phyloP scores from a whole-genome alignment of 2,113 vertebrate genomes.

The Phaethon lepturus region DNA sequence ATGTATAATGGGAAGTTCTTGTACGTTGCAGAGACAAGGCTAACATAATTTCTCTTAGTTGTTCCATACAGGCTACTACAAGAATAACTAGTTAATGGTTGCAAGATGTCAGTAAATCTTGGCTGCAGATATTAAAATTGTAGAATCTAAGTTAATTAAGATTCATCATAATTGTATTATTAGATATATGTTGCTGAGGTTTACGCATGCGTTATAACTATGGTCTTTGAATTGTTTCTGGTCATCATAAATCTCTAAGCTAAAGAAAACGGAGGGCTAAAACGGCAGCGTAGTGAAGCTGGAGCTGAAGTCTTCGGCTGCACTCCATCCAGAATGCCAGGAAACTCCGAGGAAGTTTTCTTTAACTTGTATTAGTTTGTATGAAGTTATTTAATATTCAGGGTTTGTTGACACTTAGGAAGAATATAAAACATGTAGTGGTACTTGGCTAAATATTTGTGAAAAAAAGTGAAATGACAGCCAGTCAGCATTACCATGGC shows the following conservation, averaged over 20 bases:
- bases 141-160: not conserved
- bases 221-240: not conserved
- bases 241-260: not conserved
- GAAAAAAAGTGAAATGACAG: not conserved
- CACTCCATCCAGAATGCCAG: not conserved
- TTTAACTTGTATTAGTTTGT: not conserved
- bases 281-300: not conserved
- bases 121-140: not conserved
- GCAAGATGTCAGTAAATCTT: slow-evolving; percentile 27
- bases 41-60: not conserved
- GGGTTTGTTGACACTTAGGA: not conserved
- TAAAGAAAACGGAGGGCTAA: not conserved
- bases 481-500: not conserved
- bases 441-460: not conserved
- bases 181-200: not conserved
- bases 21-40: not conserved
- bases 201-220: not conserved
- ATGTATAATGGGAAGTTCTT: not conserved
- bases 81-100: not conserved
- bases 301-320: not conserved
- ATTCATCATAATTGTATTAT: not conserved
- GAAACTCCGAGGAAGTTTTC: not conserved
- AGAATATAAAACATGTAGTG: not conserved
- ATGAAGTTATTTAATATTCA: not conserved
- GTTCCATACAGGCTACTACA: not conserved